Evolutionary conservation across 2,113 vertebrate species (phyloP).

Genomic region (Turnix velox): DNA sequence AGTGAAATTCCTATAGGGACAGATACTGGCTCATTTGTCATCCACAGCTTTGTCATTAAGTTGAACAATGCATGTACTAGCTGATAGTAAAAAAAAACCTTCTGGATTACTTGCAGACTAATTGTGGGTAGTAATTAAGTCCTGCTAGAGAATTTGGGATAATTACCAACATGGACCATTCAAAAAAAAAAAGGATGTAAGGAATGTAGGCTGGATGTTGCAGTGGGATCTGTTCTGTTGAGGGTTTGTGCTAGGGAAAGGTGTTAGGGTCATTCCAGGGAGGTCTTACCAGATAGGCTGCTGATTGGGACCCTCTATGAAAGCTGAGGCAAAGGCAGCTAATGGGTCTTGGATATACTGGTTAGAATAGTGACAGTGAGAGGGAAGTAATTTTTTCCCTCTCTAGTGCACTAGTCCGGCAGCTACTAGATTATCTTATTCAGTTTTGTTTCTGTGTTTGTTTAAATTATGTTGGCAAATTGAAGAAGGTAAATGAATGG

Average conservation of each 20-base stretch:
- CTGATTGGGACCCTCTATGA: neutral
- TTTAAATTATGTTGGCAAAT: neutral
- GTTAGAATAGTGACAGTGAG: neutral
- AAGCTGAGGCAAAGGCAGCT: neutral
- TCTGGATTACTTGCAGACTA: neutral
- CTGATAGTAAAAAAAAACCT: neutral
- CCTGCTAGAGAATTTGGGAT: neutral
- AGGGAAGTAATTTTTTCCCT: neutral
- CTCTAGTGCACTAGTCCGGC: neutral
- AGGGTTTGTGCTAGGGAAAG: neutral
- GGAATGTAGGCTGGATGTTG: neutral
- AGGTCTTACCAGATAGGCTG: neutral
- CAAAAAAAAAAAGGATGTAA: neutral
- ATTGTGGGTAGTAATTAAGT: neutral
- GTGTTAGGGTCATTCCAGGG: neutral
- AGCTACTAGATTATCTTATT: neutral
- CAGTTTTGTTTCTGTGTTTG: neutral
- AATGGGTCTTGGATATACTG: neutral
- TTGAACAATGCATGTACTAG: neutral
- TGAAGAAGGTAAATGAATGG: neutral
- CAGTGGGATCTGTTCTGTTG: neutral
- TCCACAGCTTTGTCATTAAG: neutral
- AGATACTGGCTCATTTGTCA: neutral
- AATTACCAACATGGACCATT: neutral
- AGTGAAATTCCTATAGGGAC: neutral